Evolutionary conservation across 1,140 invertebrate species (phyloP), one percentile per base, ranked within the genome.

Genomic region (Oedothorax gibbosus): DNA sequence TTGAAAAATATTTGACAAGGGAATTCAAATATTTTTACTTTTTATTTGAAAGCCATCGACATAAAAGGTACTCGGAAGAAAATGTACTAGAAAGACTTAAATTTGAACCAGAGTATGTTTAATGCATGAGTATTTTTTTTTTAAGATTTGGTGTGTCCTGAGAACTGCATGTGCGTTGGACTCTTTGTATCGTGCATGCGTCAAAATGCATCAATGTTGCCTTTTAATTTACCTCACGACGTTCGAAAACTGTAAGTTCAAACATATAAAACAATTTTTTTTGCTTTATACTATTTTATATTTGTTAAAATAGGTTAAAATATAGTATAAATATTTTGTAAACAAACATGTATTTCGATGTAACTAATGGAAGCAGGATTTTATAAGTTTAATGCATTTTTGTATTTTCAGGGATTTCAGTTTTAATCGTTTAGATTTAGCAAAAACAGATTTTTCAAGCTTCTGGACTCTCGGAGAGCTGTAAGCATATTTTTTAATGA

Each of bases 381-480:
- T 66, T 66, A 50, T 72, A 1, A n/a, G 11, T 72, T 72, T 72
- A 72, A 18, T 68, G 1, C 75, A 68, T 60, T 60, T 49, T 75
- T 84, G 54, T 51, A 0, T 1, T 68, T 85, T 62, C 20, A 87
- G 86, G 35, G 88, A 89, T 78, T 82, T 89, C 35, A 87, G 81
- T 54, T 78, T 85, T 20, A 88, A 89, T 35, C 50, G 81, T 35
- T 35, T 88, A 7, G 82, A 86, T 57, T 54, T 86, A 53, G 0
- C 20, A 18, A 66, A 77, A 10, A 20, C 82, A 11, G 86, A 88
- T 81, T 88, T 88, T 54, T 76, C 68, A 4, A 71, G 20, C 54
- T 87, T 66, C 57, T 35, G 21, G 54, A 64, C 87, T 51, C 60
- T 89, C 6, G 87, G 86, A 65, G 88, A 89, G 86, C 54, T 89